Conservation (phyloP, 2,888 invertebrate species). For the Lypha dubia region DNA sequence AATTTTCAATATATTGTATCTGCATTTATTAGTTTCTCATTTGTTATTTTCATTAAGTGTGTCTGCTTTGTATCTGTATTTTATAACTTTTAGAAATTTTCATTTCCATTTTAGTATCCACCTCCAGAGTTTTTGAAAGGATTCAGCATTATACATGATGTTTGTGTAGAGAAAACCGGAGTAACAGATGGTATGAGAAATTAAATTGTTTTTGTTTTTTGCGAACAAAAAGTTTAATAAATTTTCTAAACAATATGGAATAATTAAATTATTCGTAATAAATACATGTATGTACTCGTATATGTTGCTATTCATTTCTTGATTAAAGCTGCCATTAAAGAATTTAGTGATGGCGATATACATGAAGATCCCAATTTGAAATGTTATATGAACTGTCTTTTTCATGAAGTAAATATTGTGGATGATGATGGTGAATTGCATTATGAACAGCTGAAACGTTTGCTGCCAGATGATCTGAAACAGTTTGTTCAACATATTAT, state of each 20-base stretch:
- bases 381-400: conserved; percentile 80
- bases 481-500: conserved; percentile 76
- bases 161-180: conserved; percentile 76
- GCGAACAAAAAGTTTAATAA: no score
- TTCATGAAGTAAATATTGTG: conserved; percentile 76
- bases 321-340: conserved; percentile 74
- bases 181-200: conserved; percentile 62
- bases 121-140: conserved; percentile 75
- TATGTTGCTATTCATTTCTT: not conserved
- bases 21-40: conserved; percentile 59
- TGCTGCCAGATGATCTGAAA: conserved; percentile 75
- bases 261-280: conserved; percentile 9
- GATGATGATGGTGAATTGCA: conserved; percentile 78
- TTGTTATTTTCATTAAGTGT: conserved; percentile 50
- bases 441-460: conserved; percentile 75
- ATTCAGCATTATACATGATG: conserved; percentile 75
- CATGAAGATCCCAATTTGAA: conserved; percentile 78
- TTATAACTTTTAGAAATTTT: conserved; percentile 48
- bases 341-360: conserved; percentile 78
- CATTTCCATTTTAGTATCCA: conserved; percentile 75
- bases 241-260: not conserved
- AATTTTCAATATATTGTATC: conserved; percentile 47
- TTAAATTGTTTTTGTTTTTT: not conserved
- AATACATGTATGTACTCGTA: conserved; percentile 6
- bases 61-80: conserved; percentile 41